phyloP scores from a whole-genome alignment of 2,113 vertebrate species.

The Turnix velox region DNA sequence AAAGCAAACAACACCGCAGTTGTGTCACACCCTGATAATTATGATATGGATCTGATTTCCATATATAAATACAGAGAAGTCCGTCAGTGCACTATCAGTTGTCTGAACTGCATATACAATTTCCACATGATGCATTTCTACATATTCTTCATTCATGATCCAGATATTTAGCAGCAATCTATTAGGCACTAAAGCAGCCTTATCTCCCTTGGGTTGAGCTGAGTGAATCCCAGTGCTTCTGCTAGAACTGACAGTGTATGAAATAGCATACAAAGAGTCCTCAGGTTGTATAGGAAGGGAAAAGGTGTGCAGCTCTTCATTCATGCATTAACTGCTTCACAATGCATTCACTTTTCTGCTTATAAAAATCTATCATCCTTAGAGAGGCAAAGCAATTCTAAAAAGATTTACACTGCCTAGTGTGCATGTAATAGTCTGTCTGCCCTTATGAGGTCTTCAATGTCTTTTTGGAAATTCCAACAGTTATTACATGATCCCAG shows the following conservation, averaged over 20 bases:
- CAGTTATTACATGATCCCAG: neutral
- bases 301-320: neutral
- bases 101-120: neutral
- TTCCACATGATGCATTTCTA: neutral
- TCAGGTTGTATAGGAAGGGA: neutral
- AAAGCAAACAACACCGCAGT: neutral
- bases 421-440: neutral
- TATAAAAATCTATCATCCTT: neutral
- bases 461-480: neutral
- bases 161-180: neutral
- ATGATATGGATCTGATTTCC: neutral
- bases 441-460: neutral
- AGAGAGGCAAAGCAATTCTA: neutral
- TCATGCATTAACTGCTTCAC: neutral
- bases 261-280: neutral
- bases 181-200: neutral
- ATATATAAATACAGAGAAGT: neutral
- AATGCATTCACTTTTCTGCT: neutral
- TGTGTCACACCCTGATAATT: neutral
- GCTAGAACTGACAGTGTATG: neutral
- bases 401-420: neutral
- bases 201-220: neutral
- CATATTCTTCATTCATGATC: rapidly evolving
- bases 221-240: neutral
- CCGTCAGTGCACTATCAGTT: neutral